Conservation (phyloP, 2,113 vertebrate species). For the Scomber japonicus region DNA sequence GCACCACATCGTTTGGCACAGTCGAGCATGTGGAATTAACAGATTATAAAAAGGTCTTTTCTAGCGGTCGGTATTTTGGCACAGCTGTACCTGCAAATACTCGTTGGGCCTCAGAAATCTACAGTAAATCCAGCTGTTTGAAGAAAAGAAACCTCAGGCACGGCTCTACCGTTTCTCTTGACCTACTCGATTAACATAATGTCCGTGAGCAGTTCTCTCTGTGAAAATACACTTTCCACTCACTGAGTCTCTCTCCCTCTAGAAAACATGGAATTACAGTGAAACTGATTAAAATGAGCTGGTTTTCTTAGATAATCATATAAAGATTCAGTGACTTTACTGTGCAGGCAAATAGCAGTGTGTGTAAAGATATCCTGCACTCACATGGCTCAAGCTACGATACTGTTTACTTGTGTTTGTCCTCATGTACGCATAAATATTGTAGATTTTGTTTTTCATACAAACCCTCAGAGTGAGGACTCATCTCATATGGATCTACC, state of each 20-base stretch:
- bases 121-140: conserved; percentile 34
- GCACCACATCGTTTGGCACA: conserved; percentile 28
- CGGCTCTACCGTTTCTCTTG: neutral
- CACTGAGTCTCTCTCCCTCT: neutral
- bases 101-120: conserved; percentile 22
- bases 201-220: neutral
- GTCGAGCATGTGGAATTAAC: conserved; percentile 43
- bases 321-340: neutral
- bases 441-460: conserved; percentile 1
- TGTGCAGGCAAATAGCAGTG: neutral
- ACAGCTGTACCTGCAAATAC: neutral
- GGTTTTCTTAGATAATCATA: neutral
- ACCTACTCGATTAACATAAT: conserved; percentile 4
- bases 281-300: neutral
- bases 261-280: neutral
- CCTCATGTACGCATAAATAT: neutral
- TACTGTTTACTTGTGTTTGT: neutral
- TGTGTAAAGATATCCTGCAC: neutral
- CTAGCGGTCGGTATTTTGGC: conserved; percentile 34
- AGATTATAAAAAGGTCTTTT: conserved; percentile 42
- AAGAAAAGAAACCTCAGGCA: neutral
- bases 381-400: neutral
- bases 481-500: neutral
- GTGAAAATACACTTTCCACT: neutral
- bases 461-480: conserved; percentile 14